Evolutionary conservation across 2,113 vertebrate species (phyloP), one percentile per base, ranked within the genome.

Genomic region (Perccottus glenii): DNA sequence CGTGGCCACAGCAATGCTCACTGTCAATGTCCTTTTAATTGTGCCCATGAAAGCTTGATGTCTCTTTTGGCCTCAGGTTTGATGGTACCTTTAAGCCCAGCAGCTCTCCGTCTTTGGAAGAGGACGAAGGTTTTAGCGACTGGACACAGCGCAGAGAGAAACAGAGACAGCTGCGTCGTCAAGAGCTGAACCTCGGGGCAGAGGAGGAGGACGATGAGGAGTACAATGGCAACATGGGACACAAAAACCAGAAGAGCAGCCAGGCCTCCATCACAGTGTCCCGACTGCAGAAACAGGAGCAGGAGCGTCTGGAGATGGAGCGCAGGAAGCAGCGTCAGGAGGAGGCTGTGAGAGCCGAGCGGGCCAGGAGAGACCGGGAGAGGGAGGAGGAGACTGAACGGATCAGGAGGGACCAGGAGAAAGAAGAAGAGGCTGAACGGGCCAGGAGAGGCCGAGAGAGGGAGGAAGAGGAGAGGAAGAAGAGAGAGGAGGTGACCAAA

Each of bases 51-150:
- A n/a, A 49, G 11, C n/a, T 42, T 0, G 7, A 36, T 15, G 12
- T 3, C 10, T 6, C 6, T 6, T 36, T 9, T 38, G 11, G n/a
- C 43, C 43, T 14, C 57, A 95, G 94, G 74, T 90, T 79, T 44
- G 85, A 92, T 32, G 57, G 58, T 0, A 64, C 61, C 11, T 69
- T 85, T 11, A 96, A 96, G 82, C 87, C 94, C 4, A 83, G 84
- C 0, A 71, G 88, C 60, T 78, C 84, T 2, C 89, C 78, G 0
- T 92, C 93, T 40, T 76, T 92, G 79, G 97, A 98, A 7, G 97
- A 98, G 59, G 96, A 99, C 2, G 97, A 99, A 66, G 96, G 97
- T 6, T 98, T 99, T 79, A 93, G 95, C 0, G 96, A 98, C 84
- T 97, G 96, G 96, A 94, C 95, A 35, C 97, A 96, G 74, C 95